phyloP scores from a whole-genome alignment of 1,140 invertebrate species.

The Caerostris darwini region DNA sequence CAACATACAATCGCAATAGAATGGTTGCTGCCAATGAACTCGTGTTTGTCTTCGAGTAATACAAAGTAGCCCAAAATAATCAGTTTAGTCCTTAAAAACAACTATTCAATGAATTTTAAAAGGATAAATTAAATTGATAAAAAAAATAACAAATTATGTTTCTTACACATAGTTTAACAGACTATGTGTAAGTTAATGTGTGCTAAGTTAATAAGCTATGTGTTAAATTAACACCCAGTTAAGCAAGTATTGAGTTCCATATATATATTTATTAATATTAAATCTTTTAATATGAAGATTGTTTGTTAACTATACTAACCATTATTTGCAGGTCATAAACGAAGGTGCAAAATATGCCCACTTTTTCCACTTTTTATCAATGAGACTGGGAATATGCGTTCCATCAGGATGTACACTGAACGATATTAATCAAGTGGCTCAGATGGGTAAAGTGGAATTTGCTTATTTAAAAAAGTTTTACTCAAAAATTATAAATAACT shows the following conservation, averaged over 20 bases:
- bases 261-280: neutral
- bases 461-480: no score
- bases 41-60: no score
- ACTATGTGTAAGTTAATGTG: neutral
- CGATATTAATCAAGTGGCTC: slow-evolving; percentile 39
- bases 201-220: neutral
- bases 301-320: neutral
- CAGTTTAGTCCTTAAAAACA: neutral
- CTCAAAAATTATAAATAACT: no score
- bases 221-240: neutral
- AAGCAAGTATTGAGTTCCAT: no score
- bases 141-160: neutral
- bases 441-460: neutral
- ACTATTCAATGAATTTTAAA: neutral
- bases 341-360: slow-evolving; percentile 72
- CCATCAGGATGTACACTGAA: slow-evolving; percentile 60
- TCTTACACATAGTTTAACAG: neutral
- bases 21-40: no score
- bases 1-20: no score
- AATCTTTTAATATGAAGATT: neutral
- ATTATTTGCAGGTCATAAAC: slow-evolving; percentile 29
- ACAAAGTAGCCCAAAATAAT: no score
- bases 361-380: slow-evolving; percentile 64
- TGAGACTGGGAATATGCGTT: slow-evolving; percentile 66
- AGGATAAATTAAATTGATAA: neutral